phyloP scores from a whole-genome alignment of 2,888 invertebrate species.

The Noctuana brunneofusca region DNA sequence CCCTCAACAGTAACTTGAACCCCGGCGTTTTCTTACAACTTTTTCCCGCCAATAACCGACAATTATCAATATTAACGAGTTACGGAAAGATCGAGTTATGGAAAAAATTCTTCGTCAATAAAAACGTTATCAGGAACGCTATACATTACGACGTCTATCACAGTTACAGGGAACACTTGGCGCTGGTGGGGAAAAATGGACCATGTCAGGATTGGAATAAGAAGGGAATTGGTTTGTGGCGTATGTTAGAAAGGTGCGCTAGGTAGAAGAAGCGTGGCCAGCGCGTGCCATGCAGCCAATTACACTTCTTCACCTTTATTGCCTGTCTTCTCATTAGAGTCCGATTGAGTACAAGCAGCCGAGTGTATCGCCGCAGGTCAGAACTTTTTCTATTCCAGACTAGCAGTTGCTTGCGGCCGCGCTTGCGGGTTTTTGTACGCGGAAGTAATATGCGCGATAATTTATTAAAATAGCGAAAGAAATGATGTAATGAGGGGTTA shows the following conservation, averaged over 20 bases:
- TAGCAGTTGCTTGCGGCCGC: conserved; percentile 54
- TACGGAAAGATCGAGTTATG: conserved; percentile 26
- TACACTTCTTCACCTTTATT: conserved; percentile 76
- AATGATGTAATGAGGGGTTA: conserved; percentile 29
- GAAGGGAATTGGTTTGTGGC: conserved; percentile 1
- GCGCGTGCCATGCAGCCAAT: conserved; percentile 73
- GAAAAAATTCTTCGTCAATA: conserved; percentile 22
- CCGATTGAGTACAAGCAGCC: conserved; percentile 67
- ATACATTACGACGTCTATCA: conserved; percentile 29
- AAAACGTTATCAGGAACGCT: conserved; percentile 33
- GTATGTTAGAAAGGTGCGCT: conserved; percentile 37
- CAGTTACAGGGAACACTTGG: conserved; percentile 29
- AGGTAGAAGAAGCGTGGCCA: conserved; percentile 64
- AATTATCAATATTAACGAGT: conserved; percentile 37
- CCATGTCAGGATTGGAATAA: not conserved
- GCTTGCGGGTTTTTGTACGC: conserved; percentile 31
- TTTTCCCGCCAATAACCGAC: conserved; percentile 26
- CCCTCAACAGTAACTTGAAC: conserved; percentile 10
- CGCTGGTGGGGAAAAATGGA: not conserved
- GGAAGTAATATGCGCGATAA: conserved; percentile 32
- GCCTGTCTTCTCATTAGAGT: conserved; percentile 71
- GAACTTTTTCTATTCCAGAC: conserved; percentile 54
- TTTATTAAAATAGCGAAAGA: conserved; percentile 31
- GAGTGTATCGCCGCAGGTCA: conserved; percentile 75
- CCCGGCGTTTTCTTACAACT: conserved; percentile 13